Percentiles rank a stretch among this genome's conserved stretches.
These are phyloP conservation scores for Zoanthus gigantus DNA, from an alignment of 92 coral and sea anemone genomes.

Conservation along the genomic window DNA sequence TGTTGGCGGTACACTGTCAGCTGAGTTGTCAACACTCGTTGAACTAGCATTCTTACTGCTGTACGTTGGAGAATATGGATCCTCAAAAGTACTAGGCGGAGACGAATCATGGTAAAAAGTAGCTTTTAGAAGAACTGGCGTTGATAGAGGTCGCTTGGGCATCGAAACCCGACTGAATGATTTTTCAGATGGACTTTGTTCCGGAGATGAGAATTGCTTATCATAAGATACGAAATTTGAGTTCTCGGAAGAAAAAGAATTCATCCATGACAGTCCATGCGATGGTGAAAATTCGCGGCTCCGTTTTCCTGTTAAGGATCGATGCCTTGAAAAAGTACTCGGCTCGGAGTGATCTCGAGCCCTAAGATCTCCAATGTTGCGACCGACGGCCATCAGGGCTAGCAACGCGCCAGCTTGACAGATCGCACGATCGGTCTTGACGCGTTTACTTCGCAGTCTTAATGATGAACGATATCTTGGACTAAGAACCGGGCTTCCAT, in stretches of 20 bases:
- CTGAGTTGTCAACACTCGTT: constrained; percentile 47
- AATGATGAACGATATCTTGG: constrained; percentile 32
- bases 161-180: constrained; percentile 31
- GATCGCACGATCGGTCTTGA: constrained; percentile 39
- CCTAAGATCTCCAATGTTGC: constrained; percentile 25
- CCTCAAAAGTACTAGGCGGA: constrained; percentile 62
- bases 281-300: constrained; percentile 71
- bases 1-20: constrained; percentile 40
- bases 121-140: constrained; percentile 86
- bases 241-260: constrained; percentile 75
- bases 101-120: constrained; percentile 70
- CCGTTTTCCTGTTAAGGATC: constrained; percentile 80
- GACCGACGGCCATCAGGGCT: constrained; percentile 35
- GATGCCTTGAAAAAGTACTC: constrained; percentile 68
- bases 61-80: constrained; percentile 50
- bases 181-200: constrained; percentile 60
- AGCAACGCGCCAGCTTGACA: constrained; percentile 30
- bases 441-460: constrained; percentile 32
- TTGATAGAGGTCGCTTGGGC: constrained; percentile 80
- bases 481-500: constrained; percentile 66
- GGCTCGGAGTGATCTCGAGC: constrained; percentile 11
- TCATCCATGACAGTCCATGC: constrained; percentile 78
- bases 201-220: constrained; percentile 43
- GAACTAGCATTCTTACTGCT: constrained; percentile 42
- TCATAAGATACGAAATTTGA: constrained; percentile 44